phyloP scores from a whole-genome alignment of 1,140 invertebrate species.

The Musca domestica region DNA sequence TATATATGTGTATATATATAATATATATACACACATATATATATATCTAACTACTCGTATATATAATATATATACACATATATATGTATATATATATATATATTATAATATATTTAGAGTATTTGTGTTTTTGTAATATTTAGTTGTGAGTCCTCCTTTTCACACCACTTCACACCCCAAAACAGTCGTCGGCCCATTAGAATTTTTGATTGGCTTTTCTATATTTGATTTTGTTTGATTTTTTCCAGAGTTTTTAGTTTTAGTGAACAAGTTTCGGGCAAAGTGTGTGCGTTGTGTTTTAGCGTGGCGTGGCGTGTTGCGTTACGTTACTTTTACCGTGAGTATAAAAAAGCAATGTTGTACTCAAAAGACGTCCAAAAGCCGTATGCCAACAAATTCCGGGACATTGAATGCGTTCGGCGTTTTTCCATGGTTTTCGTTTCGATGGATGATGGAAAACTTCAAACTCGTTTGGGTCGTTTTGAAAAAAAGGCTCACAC shows the following conservation, averaged over 20 bases:
- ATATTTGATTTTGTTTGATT: conserved; percentile 9
- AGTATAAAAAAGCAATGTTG: conserved; percentile 54
- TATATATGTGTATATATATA: conserved; percentile 22
- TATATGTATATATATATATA: conserved; percentile 15
- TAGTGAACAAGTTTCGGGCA: conserved; percentile 12
- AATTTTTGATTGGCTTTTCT: not conserved
- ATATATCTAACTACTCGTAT: conserved; percentile 8
- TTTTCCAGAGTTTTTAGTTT: conserved; percentile 1
- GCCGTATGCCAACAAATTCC: conserved; percentile 49
- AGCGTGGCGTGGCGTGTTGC: conserved; percentile 28
- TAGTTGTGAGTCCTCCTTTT: conserved; percentile 23
- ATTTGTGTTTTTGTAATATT: conserved; percentile 26
- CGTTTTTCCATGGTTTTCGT: conserved; percentile 23
- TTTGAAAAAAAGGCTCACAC: not conserved
- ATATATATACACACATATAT: conserved; percentile 19
- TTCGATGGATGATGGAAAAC: conserved; percentile 16
- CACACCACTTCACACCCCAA: too few species aligned
- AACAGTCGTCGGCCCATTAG: not conserved
- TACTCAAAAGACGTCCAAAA: conserved; percentile 54
- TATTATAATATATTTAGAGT: conserved; percentile 12
- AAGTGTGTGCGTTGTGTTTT: conserved; percentile 16
- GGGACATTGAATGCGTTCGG: conserved; percentile 44
- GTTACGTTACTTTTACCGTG: conserved; percentile 33
- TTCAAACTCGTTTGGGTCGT: conserved; percentile 13
- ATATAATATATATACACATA: conserved; percentile 17